Percentiles rank a stretch among this genome's conserved stretches.
Conservation (phyloP, 2,888 invertebrate species). For the Branchinecta sandiegonensis region DNA sequence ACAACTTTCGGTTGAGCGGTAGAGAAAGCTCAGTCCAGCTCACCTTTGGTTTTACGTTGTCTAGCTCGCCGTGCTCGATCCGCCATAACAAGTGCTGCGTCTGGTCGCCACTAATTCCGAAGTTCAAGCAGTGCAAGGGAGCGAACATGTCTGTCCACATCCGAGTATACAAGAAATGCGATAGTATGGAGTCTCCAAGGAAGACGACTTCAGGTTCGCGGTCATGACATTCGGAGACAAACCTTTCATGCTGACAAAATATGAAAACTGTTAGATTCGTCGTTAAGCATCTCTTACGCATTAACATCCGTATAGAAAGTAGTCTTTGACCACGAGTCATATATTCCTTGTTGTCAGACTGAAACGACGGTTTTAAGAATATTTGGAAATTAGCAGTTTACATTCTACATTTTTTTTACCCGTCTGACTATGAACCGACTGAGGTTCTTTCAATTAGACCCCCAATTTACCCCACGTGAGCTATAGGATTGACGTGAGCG, state of each 20-base stretch:
- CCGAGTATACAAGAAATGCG: slow-evolving; percentile 64
- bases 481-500: too few species aligned
- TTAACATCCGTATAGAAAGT: too few species aligned
- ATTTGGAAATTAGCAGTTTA: too few species aligned
- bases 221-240: slow-evolving; percentile 66
- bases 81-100: slow-evolving; percentile 83
- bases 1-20: too few species aligned
- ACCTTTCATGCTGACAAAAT: slow-evolving; percentile 60
- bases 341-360: too few species aligned
- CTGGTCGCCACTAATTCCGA: slow-evolving; percentile 73
- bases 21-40: too few species aligned
- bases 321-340: too few species aligned
- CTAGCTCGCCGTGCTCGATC: slow-evolving; percentile 72
- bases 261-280: slow-evolving; percentile 19
- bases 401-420: too few species aligned
- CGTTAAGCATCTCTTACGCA: slow-evolving; percentile 16
- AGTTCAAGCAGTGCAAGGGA: slow-evolving; percentile 69
- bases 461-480: too few species aligned
- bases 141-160: slow-evolving; percentile 82
- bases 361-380: too few species aligned
- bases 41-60: slow-evolving; percentile 75
- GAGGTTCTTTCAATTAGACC: too few species aligned
- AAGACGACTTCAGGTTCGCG: slow-evolving; percentile 85
- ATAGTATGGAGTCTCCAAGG: slow-evolving; percentile 74
- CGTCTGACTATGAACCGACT: too few species aligned